Evolutionary conservation across 2,888 invertebrate species (phyloP).

Genomic region (Patella depressa): DNA sequence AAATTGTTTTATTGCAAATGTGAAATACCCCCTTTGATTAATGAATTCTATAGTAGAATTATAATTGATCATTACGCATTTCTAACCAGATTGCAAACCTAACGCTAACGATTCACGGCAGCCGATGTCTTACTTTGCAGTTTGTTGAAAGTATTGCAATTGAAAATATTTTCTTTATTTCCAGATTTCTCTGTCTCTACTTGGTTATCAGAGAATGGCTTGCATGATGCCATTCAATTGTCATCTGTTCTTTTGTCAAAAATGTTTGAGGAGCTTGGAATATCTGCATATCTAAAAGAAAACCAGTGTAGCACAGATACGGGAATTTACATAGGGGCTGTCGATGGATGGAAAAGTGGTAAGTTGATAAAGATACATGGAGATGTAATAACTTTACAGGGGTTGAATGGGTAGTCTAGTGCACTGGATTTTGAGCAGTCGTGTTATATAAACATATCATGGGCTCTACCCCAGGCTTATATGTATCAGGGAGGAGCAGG

Average conservation of each 20-base stretch:
- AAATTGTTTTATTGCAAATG: no score
- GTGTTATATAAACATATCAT: no score
- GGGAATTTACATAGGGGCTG: conserved; percentile 26
- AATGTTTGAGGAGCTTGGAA: conserved; percentile 33
- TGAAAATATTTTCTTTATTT: conserved; percentile 8
- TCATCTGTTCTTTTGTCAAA: conserved; percentile 28
- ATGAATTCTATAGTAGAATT: no score
- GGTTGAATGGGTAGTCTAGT: no score
- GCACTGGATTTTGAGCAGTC: no score
- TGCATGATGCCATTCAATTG: conserved; percentile 20
- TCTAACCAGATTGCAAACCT: neutral
- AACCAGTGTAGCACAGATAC: conserved; percentile 31
- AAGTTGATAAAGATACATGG: neutral
- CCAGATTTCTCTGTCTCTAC: conserved; percentile 38
- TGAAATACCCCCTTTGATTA: no score
- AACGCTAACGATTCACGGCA: no score
- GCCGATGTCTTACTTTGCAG: no score
- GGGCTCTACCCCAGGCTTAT: no score
- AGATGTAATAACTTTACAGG: no score
- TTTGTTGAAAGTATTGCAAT: no score
- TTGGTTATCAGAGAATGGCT: conserved; percentile 26
- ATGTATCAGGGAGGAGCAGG: no score
- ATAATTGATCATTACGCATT: neutral
- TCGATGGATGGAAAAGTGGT: conserved; percentile 44
- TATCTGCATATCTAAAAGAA: conserved; percentile 32